These are phyloP conservation scores for Psittacula cyanocephala DNA, from an alignment of 2,113 vertebrate species.

Conservation along the genomic window DNA sequence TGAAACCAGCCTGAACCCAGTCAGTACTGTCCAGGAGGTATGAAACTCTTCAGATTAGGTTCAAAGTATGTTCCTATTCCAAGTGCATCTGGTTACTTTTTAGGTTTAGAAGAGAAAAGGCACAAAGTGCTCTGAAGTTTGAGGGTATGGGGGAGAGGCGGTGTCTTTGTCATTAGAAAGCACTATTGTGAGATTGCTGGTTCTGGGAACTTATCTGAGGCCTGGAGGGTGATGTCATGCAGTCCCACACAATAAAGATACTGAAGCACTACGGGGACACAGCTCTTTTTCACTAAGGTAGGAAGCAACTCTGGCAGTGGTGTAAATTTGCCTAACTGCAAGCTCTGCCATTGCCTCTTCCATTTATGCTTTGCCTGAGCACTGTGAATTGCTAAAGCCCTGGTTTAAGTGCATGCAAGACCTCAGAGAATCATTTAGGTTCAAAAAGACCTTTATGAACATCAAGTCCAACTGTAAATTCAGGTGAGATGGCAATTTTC, in stretches of 20 bases:
- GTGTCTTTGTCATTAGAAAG: slow-evolving; percentile 1
- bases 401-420: not conserved
- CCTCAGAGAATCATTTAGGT: not conserved
- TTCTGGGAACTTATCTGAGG: not conserved
- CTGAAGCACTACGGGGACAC: not conserved
- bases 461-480: not conserved
- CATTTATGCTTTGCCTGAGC: not conserved
- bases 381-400: not conserved
- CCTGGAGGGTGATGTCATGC: not conserved
- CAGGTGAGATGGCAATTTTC: not conserved
- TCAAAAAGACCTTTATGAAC: not conserved
- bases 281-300: not conserved
- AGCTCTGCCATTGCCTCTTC: not conserved
- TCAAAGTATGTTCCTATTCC: not conserved
- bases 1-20: fast-evolving
- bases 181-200: not conserved
- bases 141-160: not conserved
- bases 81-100: not conserved
- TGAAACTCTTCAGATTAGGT: not conserved
- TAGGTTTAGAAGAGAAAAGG: not conserved
- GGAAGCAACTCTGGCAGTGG: slow-evolving; percentile 15
- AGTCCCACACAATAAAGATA: not conserved
- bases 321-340: not conserved
- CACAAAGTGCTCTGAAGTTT: not conserved
- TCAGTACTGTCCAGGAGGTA: not conserved